phyloP scores from a whole-genome alignment of 2,797 vertebrate genomes.

The Tangara arthus region DNA sequence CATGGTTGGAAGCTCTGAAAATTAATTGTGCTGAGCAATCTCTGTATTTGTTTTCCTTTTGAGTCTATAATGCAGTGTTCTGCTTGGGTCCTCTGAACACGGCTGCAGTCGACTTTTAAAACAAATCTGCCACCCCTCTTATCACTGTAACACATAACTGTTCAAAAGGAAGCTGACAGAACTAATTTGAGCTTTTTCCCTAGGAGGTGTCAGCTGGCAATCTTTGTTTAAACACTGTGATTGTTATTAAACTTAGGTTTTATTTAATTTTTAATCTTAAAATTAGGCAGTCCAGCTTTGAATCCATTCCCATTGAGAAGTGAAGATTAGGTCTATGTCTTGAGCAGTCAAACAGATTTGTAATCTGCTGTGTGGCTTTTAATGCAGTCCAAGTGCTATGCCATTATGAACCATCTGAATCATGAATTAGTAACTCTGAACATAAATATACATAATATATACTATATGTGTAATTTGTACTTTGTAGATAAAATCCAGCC shows the following conservation, averaged over 20 bases:
- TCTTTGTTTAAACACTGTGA: neutral
- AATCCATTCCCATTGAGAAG: neutral
- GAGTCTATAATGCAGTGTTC: neutral
- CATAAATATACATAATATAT: neutral
- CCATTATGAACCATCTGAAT: neutral
- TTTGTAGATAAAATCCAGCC: neutral
- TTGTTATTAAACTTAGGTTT: neutral
- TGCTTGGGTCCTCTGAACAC: neutral
- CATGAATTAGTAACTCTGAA: neutral
- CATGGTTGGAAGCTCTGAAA: neutral
- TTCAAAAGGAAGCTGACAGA: neutral
- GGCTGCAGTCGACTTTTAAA: neutral
- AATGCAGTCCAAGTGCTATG: neutral
- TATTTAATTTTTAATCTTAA: neutral
- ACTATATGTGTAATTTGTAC: neutral
- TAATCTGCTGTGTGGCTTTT: neutral
- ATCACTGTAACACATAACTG: neutral
- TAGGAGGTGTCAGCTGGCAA: neutral
- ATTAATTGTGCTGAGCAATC: neutral
- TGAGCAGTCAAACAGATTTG: neutral
- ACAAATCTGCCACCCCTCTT: fast-evolving
- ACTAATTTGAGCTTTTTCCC: neutral
- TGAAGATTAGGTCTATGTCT: neutral
- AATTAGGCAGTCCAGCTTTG: neutral
- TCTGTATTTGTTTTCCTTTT: neutral